Evolutionary conservation across 2,113 vertebrate genomes (phyloP).

Genomic region (Leuciscus idus): DNA sequence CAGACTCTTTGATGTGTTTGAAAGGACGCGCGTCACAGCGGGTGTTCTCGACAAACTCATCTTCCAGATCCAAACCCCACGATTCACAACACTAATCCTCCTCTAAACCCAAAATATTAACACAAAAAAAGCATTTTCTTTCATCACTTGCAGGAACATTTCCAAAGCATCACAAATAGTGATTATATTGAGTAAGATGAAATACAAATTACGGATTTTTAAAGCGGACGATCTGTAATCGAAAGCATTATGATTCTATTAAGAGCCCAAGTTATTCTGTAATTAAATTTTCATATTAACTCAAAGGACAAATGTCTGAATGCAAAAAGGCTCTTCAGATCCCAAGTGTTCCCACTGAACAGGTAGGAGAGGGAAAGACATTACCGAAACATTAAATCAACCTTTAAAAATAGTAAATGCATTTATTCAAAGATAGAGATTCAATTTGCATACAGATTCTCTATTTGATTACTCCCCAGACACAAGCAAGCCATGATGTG

Average conservation of each 20-base stretch:
- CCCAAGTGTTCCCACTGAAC: conserved; percentile 51
- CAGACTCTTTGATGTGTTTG: conserved; percentile 43
- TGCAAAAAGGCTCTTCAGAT: conserved; percentile 59
- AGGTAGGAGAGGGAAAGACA: conserved; percentile 57
- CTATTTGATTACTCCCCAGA: conserved; percentile 63
- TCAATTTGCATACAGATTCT: conserved; percentile 69
- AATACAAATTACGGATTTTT: conserved; percentile 60
- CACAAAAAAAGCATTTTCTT: conserved; percentile 40
- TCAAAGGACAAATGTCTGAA: conserved; percentile 55
- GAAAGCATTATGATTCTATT: conserved; percentile 61
- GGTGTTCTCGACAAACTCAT: conserved; percentile 47
- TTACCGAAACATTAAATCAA: conserved; percentile 66
- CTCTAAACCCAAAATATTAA: conserved; percentile 49
- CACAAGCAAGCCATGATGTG: conserved; percentile 56
- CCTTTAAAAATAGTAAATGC: conserved; percentile 61
- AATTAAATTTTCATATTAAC: conserved; percentile 68
- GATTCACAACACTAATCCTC: conserved; percentile 50
- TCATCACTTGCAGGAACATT: conserved; percentile 33
- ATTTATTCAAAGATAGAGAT: conserved; percentile 67
- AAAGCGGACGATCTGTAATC: conserved; percentile 50
- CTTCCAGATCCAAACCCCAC: conserved; percentile 38
- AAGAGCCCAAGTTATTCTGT: conserved; percentile 60
- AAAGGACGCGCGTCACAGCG: conserved; percentile 14
- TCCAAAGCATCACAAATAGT: conserved; percentile 34
- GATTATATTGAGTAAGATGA: conserved; percentile 56